These are phyloP conservation scores for Danio kyathit DNA, from an alignment of 2,797 vertebrate species.

Conservation along the genomic window DNA sequence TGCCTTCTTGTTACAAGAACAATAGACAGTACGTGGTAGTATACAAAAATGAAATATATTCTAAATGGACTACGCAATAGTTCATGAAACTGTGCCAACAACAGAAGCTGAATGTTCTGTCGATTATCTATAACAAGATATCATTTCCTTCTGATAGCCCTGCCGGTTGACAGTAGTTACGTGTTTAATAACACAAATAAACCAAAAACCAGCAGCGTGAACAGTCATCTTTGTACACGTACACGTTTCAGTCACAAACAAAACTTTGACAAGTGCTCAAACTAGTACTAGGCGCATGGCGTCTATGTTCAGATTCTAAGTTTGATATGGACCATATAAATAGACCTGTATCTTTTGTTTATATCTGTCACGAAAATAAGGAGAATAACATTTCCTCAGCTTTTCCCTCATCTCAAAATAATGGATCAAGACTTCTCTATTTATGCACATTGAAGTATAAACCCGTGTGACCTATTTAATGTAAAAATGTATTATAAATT, in stretches of 20 bases:
- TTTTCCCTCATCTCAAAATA: background rate
- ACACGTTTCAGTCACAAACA: background rate
- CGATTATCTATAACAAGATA: background rate
- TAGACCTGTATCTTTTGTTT: slow-evolving; percentile 14
- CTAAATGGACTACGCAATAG: background rate
- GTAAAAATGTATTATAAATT: background rate
- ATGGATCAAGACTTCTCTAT: background rate
- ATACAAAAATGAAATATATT: slow-evolving; percentile 29
- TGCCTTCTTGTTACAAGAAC: slow-evolving; percentile 1
- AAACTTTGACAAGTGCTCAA: slow-evolving; percentile 17
- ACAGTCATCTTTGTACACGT: background rate
- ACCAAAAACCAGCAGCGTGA: background rate
- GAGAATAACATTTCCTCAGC: slow-evolving; percentile 5
- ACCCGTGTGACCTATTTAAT: no score
- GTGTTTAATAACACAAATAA: background rate
- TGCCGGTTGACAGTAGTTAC: background rate
- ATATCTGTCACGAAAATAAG: slow-evolving; percentile 7
- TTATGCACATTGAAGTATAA: background rate
- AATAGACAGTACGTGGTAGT: background rate
- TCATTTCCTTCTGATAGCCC: background rate
- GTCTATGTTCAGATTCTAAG: slow-evolving; percentile 10
- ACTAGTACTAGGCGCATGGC: slow-evolving; percentile 12
- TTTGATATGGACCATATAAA: slow-evolving; percentile 22
- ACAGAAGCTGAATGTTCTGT: background rate
- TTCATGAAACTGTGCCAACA: background rate